Conservation (phyloP, 2,888 invertebrate species). For the Agonopterix subpropinquella region DNA sequence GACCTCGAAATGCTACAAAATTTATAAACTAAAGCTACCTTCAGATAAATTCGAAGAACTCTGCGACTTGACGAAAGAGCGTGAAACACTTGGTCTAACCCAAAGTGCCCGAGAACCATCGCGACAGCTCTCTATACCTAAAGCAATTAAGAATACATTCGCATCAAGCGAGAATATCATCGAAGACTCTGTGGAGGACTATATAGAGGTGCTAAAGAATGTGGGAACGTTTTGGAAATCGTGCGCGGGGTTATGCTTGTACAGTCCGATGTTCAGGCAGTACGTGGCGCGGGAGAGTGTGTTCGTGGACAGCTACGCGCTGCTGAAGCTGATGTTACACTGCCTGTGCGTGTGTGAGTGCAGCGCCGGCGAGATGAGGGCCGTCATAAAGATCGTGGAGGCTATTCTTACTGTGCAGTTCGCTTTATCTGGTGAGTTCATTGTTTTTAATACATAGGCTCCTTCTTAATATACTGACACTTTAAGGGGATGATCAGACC, state of each 20-base stretch:
- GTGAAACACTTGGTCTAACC: conserved; percentile 27
- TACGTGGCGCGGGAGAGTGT: conserved; percentile 52
- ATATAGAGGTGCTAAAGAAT: conserved; percentile 52
- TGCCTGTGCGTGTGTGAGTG: conserved; percentile 32
- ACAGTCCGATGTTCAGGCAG: conserved; percentile 72
- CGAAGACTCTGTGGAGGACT: conserved; percentile 35
- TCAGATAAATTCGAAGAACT: conserved; percentile 42
- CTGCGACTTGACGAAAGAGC: conserved; percentile 41
- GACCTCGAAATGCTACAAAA: conserved; percentile 50
- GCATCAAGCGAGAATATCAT: conserved; percentile 19
- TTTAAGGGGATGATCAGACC: too few relatives aligned
- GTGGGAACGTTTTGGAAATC: conserved; percentile 69
- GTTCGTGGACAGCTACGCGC: conserved; percentile 47
- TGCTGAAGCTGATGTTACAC: conserved; percentile 51
- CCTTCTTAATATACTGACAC: too few relatives aligned
- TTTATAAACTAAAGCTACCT: conserved; percentile 47
- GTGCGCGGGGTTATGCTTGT: conserved; percentile 67
- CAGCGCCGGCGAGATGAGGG: conserved; percentile 31
- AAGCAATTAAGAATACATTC: conserved; percentile 23
- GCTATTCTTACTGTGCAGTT: conserved; percentile 63
- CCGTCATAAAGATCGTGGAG: conserved; percentile 54
- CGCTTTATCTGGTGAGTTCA: conserved; percentile 53
- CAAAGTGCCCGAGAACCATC: conserved; percentile 12
- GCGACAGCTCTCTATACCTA: conserved; percentile 26
- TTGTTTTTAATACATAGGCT: neutral